A percentile compares a stretch with the other conserved stretches of the same genome.
Evolutionary conservation across 1,140 invertebrate species (phyloP).

Genomic region (Drosophila rhopaloa): DNA sequence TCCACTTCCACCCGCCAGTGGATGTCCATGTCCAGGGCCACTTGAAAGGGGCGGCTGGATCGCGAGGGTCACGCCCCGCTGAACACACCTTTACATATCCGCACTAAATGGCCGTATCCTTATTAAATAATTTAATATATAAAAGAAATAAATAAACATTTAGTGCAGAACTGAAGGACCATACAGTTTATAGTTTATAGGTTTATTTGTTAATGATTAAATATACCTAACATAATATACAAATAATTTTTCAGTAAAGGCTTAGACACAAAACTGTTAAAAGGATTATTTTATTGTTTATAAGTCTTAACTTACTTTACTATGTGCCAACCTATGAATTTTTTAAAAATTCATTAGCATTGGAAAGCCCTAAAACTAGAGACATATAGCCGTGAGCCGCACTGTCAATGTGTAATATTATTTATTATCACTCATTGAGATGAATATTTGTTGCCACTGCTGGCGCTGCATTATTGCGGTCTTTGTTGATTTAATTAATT

Average conservation of each 20-base stretch:
- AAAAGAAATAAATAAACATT: neutral
- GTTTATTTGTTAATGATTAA: too few relatives aligned
- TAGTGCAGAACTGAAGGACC: neutral
- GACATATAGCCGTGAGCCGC: constrained; percentile 25
- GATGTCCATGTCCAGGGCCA: constrained; percentile 39
- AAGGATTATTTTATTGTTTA: too few relatives aligned
- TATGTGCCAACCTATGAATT: too few relatives aligned
- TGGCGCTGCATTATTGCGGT: constrained; percentile 78
- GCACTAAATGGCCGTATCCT: neutral
- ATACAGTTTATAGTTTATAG: too few relatives aligned
- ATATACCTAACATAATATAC: too few relatives aligned
- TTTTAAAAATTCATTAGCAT: too few relatives aligned
- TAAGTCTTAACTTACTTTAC: too few relatives aligned
- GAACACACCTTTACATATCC: neutral
- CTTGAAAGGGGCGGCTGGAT: constrained; percentile 22
- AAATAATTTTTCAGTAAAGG: too few relatives aligned
- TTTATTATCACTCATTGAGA: constrained; percentile 63
- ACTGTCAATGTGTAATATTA: constrained; percentile 43
- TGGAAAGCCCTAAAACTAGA: too few relatives aligned
- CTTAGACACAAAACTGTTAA: too few relatives aligned
- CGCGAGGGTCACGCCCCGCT: constrained; percentile 23
- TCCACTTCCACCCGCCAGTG: constrained; percentile 14
- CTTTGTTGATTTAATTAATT: constrained; percentile 83
- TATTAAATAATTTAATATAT: neutral
- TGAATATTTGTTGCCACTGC: constrained; percentile 39